Evolutionary conservation across 1,140 invertebrate species (phyloP).

Genomic region (Periplaneta americana): DNA sequence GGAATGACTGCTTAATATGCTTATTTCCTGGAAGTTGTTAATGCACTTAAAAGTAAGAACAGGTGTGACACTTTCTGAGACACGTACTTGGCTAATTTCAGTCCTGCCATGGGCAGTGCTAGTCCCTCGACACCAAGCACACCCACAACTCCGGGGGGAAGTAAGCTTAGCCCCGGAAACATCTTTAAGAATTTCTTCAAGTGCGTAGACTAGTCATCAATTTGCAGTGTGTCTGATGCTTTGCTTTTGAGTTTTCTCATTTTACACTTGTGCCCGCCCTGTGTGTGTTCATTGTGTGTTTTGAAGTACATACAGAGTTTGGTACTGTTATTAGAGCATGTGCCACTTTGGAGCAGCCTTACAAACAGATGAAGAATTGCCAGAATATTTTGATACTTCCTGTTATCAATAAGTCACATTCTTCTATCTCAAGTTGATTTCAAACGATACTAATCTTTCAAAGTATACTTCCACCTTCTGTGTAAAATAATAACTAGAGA

Average conservation of each 20-base stretch:
- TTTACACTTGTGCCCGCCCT: background rate
- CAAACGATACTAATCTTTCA: no score
- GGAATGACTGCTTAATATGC: no score
- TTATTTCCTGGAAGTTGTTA: background rate
- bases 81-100: conserved; percentile 8
- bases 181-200: conserved; percentile 96
- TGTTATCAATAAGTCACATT: no score
- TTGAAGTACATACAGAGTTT: no score
- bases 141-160: conserved; percentile 52
- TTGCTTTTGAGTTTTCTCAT: conserved; percentile 6
- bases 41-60: background rate
- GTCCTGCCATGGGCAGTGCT: conserved; percentile 7
- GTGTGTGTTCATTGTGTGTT: background rate
- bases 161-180: conserved; percentile 75
- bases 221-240: conserved; percentile 27
- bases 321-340: no score
- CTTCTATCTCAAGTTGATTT: no score
- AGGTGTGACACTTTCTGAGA: background rate
- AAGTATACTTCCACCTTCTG: no score
- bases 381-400: no score
- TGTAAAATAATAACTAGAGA: no score
- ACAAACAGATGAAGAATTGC: no score
- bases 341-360: no score
- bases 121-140: conserved; percentile 26
- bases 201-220: conserved; percentile 41